Evolutionary conservation across 2,888 invertebrate genomes (phyloP), one percentile per base, ranked within the genome.

Genomic region (Drosophila cracens): DNA sequence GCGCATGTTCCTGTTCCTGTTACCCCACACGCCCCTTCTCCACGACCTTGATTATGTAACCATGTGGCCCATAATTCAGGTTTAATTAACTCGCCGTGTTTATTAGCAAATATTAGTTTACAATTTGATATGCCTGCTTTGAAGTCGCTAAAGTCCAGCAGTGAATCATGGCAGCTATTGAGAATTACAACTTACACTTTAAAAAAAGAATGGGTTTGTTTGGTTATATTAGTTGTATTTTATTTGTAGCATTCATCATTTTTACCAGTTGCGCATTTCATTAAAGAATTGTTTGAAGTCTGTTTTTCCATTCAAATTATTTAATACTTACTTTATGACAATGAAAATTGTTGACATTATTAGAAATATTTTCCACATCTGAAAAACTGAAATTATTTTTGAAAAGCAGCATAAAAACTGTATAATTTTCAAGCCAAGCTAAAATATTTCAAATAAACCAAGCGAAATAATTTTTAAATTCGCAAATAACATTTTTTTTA

Each of bases 31-130:
- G 2, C 27, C 1, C 8, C 54, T 49, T 49, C 0, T 0, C 40
- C 21, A 7, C 27, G 34, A 40, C 36, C 49, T 40, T 4, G 34
- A 65, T 66, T 74, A 83, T 82, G 83, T 63, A 83, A 66, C 54
- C 84, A 72, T 74, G 76, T 72, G 82, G 72, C 71, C 78, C 90
- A 91, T 91, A 91, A 91, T 88, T 91, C 88, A 91, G 85, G 87
- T 90, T 90, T 91, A 92, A 91, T 91, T 91, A 92, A 91, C 91
- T 90, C 53, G 70, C 38, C 78, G 74, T 83, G 91, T 91, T 91
- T 92, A 92, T 92, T 91, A 90, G 87, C 89, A 90, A 90, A 92
- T 92, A 91, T 92, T 91, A 90, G 91, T 90, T 87, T 87, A 91
- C 91, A 90, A 83, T 83, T 89, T 84, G 86, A 87, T 82, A 71